Evolutionary conservation across 2,113 vertebrate genomes (phyloP).

Genomic region (Planiliza haematocheilus): DNA sequence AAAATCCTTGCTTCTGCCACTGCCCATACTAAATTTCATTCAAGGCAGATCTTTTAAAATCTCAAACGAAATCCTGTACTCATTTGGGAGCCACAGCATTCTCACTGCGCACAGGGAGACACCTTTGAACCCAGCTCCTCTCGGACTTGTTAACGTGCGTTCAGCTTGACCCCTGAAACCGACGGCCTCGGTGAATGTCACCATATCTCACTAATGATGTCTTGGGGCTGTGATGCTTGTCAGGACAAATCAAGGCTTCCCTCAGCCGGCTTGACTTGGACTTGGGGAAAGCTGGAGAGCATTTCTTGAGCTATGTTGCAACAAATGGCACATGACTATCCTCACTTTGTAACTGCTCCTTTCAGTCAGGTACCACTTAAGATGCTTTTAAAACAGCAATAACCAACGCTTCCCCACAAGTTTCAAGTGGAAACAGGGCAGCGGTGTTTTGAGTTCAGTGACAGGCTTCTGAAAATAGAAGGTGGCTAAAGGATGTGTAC

Average conservation of each 20-base stretch:
- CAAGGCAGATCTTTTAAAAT: not conserved
- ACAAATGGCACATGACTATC: slow-evolving; percentile 28
- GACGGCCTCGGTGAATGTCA: slow-evolving; percentile 46
- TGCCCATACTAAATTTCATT: slow-evolving; percentile 12
- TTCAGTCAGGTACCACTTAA: slow-evolving; percentile 14
- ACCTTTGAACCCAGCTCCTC: slow-evolving; percentile 19
- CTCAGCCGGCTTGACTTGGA: slow-evolving; percentile 11
- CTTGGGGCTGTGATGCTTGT: slow-evolving; percentile 33
- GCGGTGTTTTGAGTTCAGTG: slow-evolving; percentile 12
- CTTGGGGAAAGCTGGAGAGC: slow-evolving; percentile 17
- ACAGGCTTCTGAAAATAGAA: slow-evolving; percentile 5
- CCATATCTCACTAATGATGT: slow-evolving; percentile 57
- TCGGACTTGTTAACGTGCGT: slow-evolving; percentile 32
- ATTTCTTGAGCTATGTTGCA: slow-evolving; percentile 3
- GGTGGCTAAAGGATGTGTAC: not conserved
- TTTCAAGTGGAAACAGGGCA: slow-evolving; percentile 32
- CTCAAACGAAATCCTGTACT: slow-evolving; percentile 13
- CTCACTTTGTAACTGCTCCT: slow-evolving; percentile 20
- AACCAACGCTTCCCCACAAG: slow-evolving; percentile 12
- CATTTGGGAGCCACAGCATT: not conserved
- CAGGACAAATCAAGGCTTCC: slow-evolving; percentile 33
- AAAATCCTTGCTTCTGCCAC: slow-evolving; percentile 5
- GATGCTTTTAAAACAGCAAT: slow-evolving; percentile 43
- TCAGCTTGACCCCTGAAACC: slow-evolving; percentile 31
- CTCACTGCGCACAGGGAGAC: not conserved